Evolutionary conservation across 2,113 vertebrate species (phyloP), one percentile per base, ranked within the genome.

Genomic region (Dendropsophus ebraccatus): DNA sequence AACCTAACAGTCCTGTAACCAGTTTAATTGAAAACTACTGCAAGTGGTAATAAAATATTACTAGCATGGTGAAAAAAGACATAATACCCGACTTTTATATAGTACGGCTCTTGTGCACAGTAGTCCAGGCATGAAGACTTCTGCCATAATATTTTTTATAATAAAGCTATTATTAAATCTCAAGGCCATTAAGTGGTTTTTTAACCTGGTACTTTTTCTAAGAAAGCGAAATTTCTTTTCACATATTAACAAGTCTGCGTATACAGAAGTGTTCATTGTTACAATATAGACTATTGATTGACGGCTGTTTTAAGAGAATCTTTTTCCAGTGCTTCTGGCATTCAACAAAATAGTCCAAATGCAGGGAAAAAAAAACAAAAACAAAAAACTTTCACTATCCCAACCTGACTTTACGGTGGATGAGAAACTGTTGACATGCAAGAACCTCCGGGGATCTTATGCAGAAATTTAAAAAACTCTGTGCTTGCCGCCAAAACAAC

Each of bases 21-120:
- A 60, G 49, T 81, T 73, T 86, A 86, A 86, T 81, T 86, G 77
- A 81, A 49, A 80, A 86, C 50, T 86, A 81, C 49, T 72, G 84
- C 65, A 73, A 72, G 62, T 73, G 47, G 41, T 23, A 70, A 86
- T 81, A 86, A 86, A 85, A 86, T 58, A 81, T 81, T 81, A 86
- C 77, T 73, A 81, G 84, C 62, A 81, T n/a, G 45, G 76, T 80
- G 47, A 81, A 86, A 60, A 56, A n/a, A 37, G 19, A 73, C 70
- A 72, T 86, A 73, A 80, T 80, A 70, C 76, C 54, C 78, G 52
- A 21, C 62, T 86, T 81, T 86, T 73, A 86, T 80, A 80, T 86
- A 86, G 35, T 58, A 41, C 14, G 35, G n/a, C 62, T 58, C 77
- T 81, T 56, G 23, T 52, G 62, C 75, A 72, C 62, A 32, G 77